Conservation (phyloP, 2,113 vertebrate genomes). For the Myxocyprinus asiaticus region DNA sequence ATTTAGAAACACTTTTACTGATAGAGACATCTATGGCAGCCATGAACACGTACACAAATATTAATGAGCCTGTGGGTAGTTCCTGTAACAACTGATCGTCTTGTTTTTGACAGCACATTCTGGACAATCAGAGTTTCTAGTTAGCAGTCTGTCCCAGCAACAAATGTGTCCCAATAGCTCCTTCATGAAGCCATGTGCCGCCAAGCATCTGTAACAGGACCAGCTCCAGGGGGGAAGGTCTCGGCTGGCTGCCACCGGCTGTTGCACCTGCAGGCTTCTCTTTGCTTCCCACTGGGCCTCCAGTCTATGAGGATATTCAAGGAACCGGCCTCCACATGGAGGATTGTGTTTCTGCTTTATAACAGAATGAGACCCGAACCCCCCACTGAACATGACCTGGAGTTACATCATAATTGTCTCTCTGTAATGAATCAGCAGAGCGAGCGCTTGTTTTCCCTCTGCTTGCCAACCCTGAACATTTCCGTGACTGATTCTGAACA, state of each 20-base stretch:
- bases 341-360: conserved; percentile 33
- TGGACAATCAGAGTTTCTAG: conserved; percentile 35
- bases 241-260: conserved; percentile 33
- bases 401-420: conserved; percentile 30
- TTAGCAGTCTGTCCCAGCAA: conserved; percentile 30
- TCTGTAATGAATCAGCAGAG: conserved; percentile 38
- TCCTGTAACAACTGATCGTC: conserved; percentile 20
- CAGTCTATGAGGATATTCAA: conserved; percentile 58
- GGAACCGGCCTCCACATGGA: conserved; percentile 52
- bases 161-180: conserved; percentile 40
- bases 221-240: neutral
- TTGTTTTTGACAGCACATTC: conserved; percentile 35
- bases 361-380: conserved; percentile 9
- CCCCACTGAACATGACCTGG: conserved; percentile 11
- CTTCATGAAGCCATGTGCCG: conserved; percentile 36
- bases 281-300: conserved; percentile 34
- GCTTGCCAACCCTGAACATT: conserved; percentile 20
- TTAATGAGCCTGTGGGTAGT: conserved; percentile 32
- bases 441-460: conserved; percentile 14
- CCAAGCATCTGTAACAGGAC: too few relatives aligned
- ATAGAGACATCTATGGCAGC: neutral
- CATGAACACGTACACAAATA: conserved; percentile 27
- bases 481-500: neutral
- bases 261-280: conserved; percentile 48
- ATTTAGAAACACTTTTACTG: too few relatives aligned